Percentiles rank a stretch among this genome's conserved stretches.
These are phyloP conservation scores for Drosophila kanapiae DNA, from an alignment of 1,140 invertebrate species.

Conservation along the genomic window DNA sequence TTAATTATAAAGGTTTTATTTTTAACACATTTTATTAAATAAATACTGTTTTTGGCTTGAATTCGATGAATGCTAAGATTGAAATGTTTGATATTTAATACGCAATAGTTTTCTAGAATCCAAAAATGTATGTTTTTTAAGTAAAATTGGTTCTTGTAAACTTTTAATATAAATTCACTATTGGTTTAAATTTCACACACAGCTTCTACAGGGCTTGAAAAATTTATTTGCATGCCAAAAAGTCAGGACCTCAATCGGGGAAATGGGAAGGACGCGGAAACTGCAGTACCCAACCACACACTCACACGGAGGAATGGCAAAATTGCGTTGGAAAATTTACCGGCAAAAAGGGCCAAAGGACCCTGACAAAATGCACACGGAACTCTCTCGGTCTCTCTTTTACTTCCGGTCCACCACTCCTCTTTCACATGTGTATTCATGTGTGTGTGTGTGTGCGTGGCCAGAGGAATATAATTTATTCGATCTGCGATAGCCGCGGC, in stretches of 20 bases:
- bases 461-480: constrained; percentile 81
- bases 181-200: background rate
- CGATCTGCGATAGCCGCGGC: constrained; percentile 80
- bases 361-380: constrained; percentile 53
- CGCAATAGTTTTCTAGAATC: too few species aligned
- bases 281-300: constrained; percentile 27
- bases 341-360: constrained; percentile 54
- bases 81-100: too few species aligned
- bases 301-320: constrained; percentile 43
- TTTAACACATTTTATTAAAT: too few species aligned
- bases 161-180: background rate
- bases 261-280: constrained; percentile 11
- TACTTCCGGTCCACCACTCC: constrained; percentile 13
- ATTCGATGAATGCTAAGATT: too few species aligned
- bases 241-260: constrained; percentile 14
- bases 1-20: too few species aligned
- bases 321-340: constrained; percentile 76
- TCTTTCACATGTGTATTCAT: constrained; percentile 13
- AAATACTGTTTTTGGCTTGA: too few species aligned
- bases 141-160: background rate
- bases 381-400: constrained; percentile 19
- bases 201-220: background rate
- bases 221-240: constrained; percentile 56
- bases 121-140: background rate
- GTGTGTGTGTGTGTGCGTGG: constrained; percentile 36